Base-by-base conservation (phyloP, 2,113 vertebrate species). In the Cyphomyrus discorhynchus region DNA sequence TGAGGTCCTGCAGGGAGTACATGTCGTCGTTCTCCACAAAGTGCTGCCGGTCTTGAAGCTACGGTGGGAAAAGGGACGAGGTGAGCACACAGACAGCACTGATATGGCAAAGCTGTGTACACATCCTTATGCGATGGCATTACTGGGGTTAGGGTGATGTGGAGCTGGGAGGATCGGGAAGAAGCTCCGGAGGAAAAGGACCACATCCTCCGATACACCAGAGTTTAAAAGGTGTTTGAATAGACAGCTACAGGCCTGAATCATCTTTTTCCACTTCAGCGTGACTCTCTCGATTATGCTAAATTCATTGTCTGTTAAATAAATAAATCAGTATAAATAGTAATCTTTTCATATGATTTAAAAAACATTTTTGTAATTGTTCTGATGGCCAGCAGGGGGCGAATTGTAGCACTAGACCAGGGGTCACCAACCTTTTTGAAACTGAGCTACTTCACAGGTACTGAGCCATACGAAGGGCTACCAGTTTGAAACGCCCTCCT, bases 1-100 rank as follows among this genome's bases (percentile, higher is more conserved):
- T 95, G 87, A 99, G 95, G 95, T 99, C 98, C 95, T 99, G 98
- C 56, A 99, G 95, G 0, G 98, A 99, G 95, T 99, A 99, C 98
- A 99, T 99, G 94, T 99, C 98, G 0, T 99, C 97, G 0, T 99
- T 99, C 94, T 99, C 98, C 93, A 99, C 98, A 91, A 99, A 99
- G 93, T 99, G 98, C 95, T 99, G 98, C 3, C 98, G 96, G 89
- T 99, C 98, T 91, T 99, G 98, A 88, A 99, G 96, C 98, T 99
- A 91, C 39, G 42, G 49, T 13, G 24, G 52, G 19, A 39, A 21
- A 10, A 47, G 56, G 53, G 39, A 13, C 7, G 5, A 17, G 13
- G 31, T 19, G 6, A 45, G 45, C 42, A n/a, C 80, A 84, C 21
- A 7, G 42, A 84, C 45, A 7, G 42, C 45, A 24, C 3, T 35